Evolutionary conservation across 2,797 vertebrate species (phyloP), one percentile per base, ranked within the genome.

Genomic region (Peromyscus attwateri): DNA sequence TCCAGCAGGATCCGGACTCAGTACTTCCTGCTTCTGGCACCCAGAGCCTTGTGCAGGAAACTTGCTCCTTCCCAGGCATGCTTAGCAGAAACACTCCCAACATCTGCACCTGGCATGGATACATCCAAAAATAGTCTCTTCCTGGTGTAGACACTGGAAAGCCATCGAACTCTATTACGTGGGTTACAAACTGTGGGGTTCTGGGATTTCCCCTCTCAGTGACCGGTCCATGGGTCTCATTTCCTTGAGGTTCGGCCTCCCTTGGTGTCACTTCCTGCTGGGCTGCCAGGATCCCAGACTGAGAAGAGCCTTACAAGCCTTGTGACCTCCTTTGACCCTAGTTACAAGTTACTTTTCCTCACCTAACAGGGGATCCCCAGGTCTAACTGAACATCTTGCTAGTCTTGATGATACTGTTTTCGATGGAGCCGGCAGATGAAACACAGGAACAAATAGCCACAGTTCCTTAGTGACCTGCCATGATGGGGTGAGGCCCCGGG

Each of bases 171-270:
- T 46, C 62, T 34, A 82, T 49, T 62, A 43, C 64, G 9, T 8
- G 14, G 2, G 34, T 16, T 25, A 23, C 40, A 6, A 13, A 46
- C 21, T 60, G 79, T 31, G 4, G 1, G 0, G 31, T 34, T 79
- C 79, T 94, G 16, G 49, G 85, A 68, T n/a, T 68, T 88, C 60
- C 82, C 91, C 27, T 31, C 77, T 34, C 13, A 3, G 1, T 31
- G 60, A 85, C 10, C 49, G n/a, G 64, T 27, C 46, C 7, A 0
- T 25, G 34, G 29, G 27, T 76, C 70, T 91, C 94, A 60, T 83
- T 95, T 87, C 92, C 76, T 85, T 93, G 80, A 81, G 13, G n/a
- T 46, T 94, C 92, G 25, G 14, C n/a, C 37, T 34, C 40, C 55
- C 25, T 17, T 55, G 57, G 71, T n/a, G 6, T 43, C 34, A 66